Conservation (phyloP, 2,113 vertebrate species). For the Charina bottae region DNA sequence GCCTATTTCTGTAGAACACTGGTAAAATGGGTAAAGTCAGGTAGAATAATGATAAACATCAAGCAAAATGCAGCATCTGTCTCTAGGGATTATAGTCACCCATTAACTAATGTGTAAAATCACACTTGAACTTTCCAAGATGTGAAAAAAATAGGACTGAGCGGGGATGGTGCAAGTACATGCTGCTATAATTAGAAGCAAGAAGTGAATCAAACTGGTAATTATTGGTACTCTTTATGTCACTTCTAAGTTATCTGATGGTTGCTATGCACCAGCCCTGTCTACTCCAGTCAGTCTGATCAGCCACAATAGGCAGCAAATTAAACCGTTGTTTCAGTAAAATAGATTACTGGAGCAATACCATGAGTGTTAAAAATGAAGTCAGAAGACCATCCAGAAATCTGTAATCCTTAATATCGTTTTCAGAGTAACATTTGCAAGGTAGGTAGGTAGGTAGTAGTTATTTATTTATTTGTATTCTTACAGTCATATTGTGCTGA, state of each 20-base stretch:
- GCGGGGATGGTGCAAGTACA: constrained; percentile 21
- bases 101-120: constrained; percentile 14
- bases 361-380: background rate
- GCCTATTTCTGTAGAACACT: constrained; percentile 9
- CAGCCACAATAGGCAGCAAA: background rate
- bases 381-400: background rate
- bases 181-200: constrained; percentile 22
- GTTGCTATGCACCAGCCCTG: constrained; percentile 27
- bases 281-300: background rate
- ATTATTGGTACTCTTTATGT: constrained; percentile 29
- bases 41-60: constrained; percentile 38
- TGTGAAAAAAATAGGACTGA: constrained; percentile 15
- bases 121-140: constrained; percentile 8
- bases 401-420: background rate
- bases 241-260: constrained; percentile 42
- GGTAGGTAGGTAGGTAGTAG: background rate
- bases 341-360: background rate
- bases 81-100: constrained; percentile 1
- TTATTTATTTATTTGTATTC: background rate
- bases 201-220: constrained; percentile 21
- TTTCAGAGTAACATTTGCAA: background rate
- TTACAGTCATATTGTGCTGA: background rate
- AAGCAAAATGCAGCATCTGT: constrained; percentile 4
- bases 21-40: constrained; percentile 22
- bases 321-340: background rate